A percentile compares a stretch with the other conserved stretches of the same genome.
phyloP scores from a whole-genome alignment of 2,797 vertebrate genomes.

The Cryptoblepharus egeriae region DNA sequence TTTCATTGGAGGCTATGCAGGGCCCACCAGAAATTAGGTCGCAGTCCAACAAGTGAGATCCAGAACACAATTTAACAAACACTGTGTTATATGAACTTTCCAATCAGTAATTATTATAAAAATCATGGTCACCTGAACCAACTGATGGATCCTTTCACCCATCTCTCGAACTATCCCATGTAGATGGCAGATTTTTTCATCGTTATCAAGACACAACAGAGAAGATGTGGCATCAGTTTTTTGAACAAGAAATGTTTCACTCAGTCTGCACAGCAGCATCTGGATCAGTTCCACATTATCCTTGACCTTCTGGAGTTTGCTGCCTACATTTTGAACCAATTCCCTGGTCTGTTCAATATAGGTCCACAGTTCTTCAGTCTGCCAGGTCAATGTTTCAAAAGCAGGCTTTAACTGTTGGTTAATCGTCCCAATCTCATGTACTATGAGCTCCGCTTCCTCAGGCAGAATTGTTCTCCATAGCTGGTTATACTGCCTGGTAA shows the following conservation, averaged over 20 bases:
- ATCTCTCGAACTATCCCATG: conserved; percentile 69
- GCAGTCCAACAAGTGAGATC: too few relatives aligned
- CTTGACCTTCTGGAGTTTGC: conserved; percentile 79
- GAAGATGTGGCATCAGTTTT: conserved; percentile 57
- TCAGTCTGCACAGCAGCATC: conserved; percentile 73
- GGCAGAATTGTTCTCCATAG: conserved; percentile 77
- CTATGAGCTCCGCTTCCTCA: conserved; percentile 75
- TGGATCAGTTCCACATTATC: conserved; percentile 77
- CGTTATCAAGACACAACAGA: conserved; percentile 72
- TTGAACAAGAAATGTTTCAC: conserved; percentile 73
- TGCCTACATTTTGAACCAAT: conserved; percentile 72
- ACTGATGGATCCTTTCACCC: conserved; percentile 76
- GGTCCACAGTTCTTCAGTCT: conserved; percentile 76
- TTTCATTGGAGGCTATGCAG: too few relatives aligned
- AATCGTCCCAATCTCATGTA: conserved; percentile 71
- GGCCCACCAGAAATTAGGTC: too few relatives aligned
- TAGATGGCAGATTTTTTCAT: conserved; percentile 74
- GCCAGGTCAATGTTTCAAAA: conserved; percentile 76
- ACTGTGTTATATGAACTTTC: too few relatives aligned
- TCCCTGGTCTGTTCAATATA: conserved; percentile 74
- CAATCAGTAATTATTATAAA: too few relatives aligned
- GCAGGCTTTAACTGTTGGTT: conserved; percentile 73
- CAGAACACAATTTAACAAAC: too few relatives aligned
- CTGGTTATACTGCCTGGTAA: conserved; percentile 80
- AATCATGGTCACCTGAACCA: conserved; percentile 66